Evolutionary conservation across 2,888 invertebrate genomes (phyloP).

Genomic region (Aethes cnicana): DNA sequence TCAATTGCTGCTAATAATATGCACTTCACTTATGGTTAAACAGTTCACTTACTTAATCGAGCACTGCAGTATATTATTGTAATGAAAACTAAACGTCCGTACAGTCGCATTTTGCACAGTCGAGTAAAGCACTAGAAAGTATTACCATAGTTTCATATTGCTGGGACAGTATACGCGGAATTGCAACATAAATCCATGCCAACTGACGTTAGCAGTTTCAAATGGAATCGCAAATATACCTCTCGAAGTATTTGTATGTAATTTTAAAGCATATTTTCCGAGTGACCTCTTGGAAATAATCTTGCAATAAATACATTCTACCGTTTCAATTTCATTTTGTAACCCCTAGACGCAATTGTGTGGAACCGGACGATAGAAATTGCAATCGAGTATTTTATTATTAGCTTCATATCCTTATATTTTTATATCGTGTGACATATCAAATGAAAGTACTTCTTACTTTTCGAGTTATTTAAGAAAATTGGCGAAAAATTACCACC

Average conservation of each 20-base stretch:
- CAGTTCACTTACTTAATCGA: constrained; percentile 36
- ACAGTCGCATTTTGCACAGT: constrained; percentile 53
- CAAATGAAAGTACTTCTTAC: no score
- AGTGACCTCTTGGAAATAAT: constrained; percentile 7
- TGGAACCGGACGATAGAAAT: background rate
- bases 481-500: no score
- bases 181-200: constrained; percentile 32
- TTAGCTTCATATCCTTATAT: no score
- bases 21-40: background rate
- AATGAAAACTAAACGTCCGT: constrained; percentile 42
- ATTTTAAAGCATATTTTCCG: constrained; percentile 1
- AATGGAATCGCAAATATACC: constrained; percentile 6
- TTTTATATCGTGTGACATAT: no score
- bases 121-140: constrained; percentile 43
- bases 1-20: background rate
- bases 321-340: constrained; percentile 1
- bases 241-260: constrained; percentile 22
- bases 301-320: background rate
- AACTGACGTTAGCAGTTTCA: background rate
- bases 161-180: constrained; percentile 40
- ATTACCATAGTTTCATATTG: constrained; percentile 37
- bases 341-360: background rate
- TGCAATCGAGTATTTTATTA: constrained; percentile 1
- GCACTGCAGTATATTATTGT: constrained; percentile 36
- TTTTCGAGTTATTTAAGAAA: no score